Evolutionary conservation across 1,140 invertebrate species (phyloP).

Genomic region (Platorchestia sp.): DNA sequence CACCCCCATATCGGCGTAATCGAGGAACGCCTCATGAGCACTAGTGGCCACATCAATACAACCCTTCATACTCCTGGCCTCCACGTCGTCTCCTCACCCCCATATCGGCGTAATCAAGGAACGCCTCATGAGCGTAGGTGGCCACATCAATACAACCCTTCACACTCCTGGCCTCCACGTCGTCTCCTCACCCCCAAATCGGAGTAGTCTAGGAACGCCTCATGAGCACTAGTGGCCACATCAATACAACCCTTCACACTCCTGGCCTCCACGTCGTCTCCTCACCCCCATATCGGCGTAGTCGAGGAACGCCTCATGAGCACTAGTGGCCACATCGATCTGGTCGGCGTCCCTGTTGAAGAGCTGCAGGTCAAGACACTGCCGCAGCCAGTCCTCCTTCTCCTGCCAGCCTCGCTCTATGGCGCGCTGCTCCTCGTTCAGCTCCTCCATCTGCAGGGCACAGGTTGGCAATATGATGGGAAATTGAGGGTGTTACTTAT

Average conservation of each 20-base stretch:
- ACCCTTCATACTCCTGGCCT: slow-evolving; percentile 73
- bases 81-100: slow-evolving; percentile 77
- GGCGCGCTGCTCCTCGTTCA: slow-evolving; percentile 83
- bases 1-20: slow-evolving; percentile 89
- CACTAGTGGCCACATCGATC: slow-evolving; percentile 94
- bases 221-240: background rate
- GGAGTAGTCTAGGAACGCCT: no score
- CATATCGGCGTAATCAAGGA: slow-evolving; percentile 89
- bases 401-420: slow-evolving; percentile 83
- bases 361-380: slow-evolving; percentile 87
- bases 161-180: no score
- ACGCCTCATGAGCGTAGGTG: slow-evolving; percentile 92
- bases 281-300: slow-evolving; percentile 88
- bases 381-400: slow-evolving; percentile 86
- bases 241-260: background rate
- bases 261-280: slow-evolving; percentile 64
- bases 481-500: no score
- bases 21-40: slow-evolving; percentile 93
- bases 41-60: slow-evolving; percentile 96
- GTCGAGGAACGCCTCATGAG: slow-evolving; percentile 94
- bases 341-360: slow-evolving; percentile 98
- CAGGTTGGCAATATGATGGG: background rate
- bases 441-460: slow-evolving; percentile 76
- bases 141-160: slow-evolving; percentile 96
- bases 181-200: slow-evolving; percentile 79